Evolutionary conservation across 2,797 vertebrate species (phyloP), one percentile per base, ranked within the genome.

Genomic region (Sphenodon punctatus): DNA sequence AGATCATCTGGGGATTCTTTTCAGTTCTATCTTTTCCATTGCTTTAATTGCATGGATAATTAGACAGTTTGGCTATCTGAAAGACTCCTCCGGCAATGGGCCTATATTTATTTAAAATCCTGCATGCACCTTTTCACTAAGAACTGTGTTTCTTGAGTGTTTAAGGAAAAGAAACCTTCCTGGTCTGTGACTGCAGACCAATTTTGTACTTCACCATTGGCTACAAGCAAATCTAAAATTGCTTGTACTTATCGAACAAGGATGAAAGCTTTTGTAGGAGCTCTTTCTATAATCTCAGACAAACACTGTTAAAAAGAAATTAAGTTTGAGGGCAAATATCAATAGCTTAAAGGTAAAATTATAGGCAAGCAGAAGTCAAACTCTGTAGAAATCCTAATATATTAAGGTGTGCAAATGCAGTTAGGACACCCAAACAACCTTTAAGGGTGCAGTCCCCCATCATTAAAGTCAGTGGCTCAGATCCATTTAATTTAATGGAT

Each of bases 371-470:
- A 2, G 36, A 25, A n/a, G 6, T 71, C 48, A 70, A 51, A 65
- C 39, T 60, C 1, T 73, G 48, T 4, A 81, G 66, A 65, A 89
- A 84, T 43, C 53, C 25, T 38, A 80, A 30, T 36, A 53, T 65
- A 34, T 41, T 60, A 27, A 73, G 66, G 67, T 30, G 65, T 25
- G 12, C 30, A 4, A 8, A 41, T n/a, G 17, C 66, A 23, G 63
- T 85, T 73, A 80, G 68, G 46, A 27, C 61, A 73, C 19, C 10
- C 61, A 68, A 69, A 65, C 17, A 78, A 68, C 55, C 23, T 20
- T 30, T 85, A 51, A 84, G 34, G 86, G 23, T 27, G 43, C 85
- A 87, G 69, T 69, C 77, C 76, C n/a, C n/a, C n/a, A n/a, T n/a
- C n/a, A n/a, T n/a, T n/a, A n/a, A n/a, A n/a, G n/a, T n/a, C n/a